Conservation (phyloP, 2,797 vertebrate genomes). For the Xerus rutilus region DNA sequence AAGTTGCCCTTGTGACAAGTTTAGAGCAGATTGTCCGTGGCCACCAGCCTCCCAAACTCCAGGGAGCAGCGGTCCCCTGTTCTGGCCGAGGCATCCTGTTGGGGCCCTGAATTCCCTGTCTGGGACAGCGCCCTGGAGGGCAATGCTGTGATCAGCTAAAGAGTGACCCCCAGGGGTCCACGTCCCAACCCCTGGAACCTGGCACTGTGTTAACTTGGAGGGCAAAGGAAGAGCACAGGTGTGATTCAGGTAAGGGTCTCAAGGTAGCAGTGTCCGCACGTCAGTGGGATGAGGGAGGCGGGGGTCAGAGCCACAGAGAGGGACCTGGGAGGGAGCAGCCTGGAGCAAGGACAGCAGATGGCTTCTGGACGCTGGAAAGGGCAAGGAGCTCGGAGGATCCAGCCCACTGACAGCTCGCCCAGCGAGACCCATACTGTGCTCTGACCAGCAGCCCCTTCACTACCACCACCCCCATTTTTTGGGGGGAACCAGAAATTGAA, state of each 20-base stretch:
- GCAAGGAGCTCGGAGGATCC: background rate
- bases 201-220: background rate
- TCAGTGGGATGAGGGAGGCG: background rate
- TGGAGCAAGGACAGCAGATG: fast-evolving
- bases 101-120: background rate
- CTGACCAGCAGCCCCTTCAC: too few relatives aligned
- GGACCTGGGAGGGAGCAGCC: background rate
- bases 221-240: background rate
- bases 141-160: background rate
- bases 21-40: too few relatives aligned
- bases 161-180: too few relatives aligned
- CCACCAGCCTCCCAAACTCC: too few relatives aligned
- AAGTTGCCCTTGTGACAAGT: background rate
- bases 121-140: background rate
- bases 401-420: background rate
- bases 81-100: background rate
- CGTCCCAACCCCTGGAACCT: background rate
- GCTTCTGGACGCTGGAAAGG: background rate
- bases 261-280: background rate
- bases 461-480: too few relatives aligned
- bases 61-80: too few relatives aligned
- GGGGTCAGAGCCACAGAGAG: background rate
- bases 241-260: background rate
- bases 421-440: fast-evolving
- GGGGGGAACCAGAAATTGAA: background rate